Base-by-base conservation (phyloP, 2,888 invertebrate genomes). In the Brenthis ino region DNA sequence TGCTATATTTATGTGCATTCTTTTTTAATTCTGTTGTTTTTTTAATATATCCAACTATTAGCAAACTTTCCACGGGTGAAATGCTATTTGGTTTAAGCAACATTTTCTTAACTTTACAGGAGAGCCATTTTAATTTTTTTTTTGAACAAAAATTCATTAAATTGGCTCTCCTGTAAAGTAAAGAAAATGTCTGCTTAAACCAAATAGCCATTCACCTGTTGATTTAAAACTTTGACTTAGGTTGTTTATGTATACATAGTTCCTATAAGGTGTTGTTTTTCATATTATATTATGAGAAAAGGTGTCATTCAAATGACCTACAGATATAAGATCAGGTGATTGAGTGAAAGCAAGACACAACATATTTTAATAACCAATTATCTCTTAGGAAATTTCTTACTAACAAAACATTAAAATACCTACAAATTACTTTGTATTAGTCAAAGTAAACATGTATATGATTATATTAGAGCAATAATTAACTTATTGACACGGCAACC, bases 401-500 rank as follows among this genome's bases (percentile, higher is more conserved):
- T 43, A 61, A 51, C 47, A 8, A 47, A 57, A 20, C 56, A 47
- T 33, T 51, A 57, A 28, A 51, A 51, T 66, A 69, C 66, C 57
- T 69, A 69, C 54, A n/a, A 12, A 54, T 48, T 53, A 71, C 71
- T 50, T 54, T 69, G 69, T 71, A 64, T 60, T 24, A 48, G 13
- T 14, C 53, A 43, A 64, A 66, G 71, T 71, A 69, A 71, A 71
- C 58, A 71, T 64, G 61, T 68, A 43, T 16, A 65, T 60, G 61
- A 67, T 79, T 80, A 77, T 79, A 76, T 69, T 28, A 80, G 77
- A 79, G 77, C 76, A 81, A 81, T 77, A 82, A 80, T 88, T 89
- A 85, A 87, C 87, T 82, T 84, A 80, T 87, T 86, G 88, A 87
- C 89, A 87, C 71, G 81, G 85, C 84, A 85, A 88, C 86, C 70